These are phyloP conservation scores for Myotis planiceps DNA, from an alignment of 2,797 vertebrate genomes.

Conservation along the genomic window DNA sequence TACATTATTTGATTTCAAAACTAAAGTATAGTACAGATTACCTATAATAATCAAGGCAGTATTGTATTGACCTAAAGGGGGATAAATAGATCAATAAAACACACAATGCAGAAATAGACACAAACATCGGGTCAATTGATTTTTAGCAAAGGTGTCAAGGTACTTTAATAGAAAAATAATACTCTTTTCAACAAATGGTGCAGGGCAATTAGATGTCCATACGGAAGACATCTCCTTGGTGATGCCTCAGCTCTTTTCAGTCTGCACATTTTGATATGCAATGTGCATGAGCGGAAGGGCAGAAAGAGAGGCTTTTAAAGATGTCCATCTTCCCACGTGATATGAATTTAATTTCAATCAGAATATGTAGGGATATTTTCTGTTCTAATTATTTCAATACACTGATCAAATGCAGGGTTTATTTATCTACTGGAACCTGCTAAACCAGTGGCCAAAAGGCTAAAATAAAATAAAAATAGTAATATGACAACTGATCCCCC, in stretches of 20 bases:
- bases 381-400: slow-evolving; percentile 18
- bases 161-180: slow-evolving; percentile 9
- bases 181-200: slow-evolving; percentile 24
- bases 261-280: not conserved
- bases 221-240: not conserved
- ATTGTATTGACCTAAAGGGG: not conserved
- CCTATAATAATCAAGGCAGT: not conserved
- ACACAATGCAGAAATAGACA: slow-evolving; percentile 36
- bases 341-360: not conserved
- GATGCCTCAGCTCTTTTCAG: not conserved
- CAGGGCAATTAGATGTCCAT: not conserved
- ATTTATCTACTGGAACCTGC: not conserved
- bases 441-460: not conserved
- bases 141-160: not conserved
- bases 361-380: not conserved
- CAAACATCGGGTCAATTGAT: not conserved
- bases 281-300: not conserved
- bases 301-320: not conserved
- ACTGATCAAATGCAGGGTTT: not conserved
- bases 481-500: not conserved
- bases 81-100: not conserved
- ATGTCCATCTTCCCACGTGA: not conserved
- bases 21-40: not conserved
- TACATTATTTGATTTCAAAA: not conserved
- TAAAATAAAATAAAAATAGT: not conserved